phyloP scores from a whole-genome alignment of 2,888 invertebrate genomes.

The Temnothorax ravouxi region DNA sequence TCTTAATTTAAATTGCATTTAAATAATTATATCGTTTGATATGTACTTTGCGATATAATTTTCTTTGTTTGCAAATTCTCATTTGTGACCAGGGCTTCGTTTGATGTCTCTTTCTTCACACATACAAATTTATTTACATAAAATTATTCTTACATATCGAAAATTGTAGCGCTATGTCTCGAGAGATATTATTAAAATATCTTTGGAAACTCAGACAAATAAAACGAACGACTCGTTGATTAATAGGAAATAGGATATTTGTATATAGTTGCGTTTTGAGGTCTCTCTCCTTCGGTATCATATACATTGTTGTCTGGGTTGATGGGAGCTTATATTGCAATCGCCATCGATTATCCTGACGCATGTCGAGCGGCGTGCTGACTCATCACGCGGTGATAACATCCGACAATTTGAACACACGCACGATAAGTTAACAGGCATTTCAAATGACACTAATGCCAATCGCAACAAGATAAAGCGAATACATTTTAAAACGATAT shows the following conservation, averaged over 20 bases:
- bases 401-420: slow-evolving; percentile 48
- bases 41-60: neutral
- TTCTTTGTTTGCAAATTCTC: neutral
- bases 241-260: neutral
- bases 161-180: neutral
- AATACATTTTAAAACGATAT: neutral
- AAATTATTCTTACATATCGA: neutral
- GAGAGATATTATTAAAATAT: neutral
- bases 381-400: slow-evolving; percentile 43
- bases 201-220: neutral
- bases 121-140: slow-evolving; percentile 8
- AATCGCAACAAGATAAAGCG: neutral
- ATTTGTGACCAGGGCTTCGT: neutral
- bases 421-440: slow-evolving; percentile 28
- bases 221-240: neutral
- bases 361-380: slow-evolving; percentile 5
- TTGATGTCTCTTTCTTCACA: neutral
- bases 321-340: slow-evolving; percentile 30
- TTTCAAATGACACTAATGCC: slow-evolving; percentile 17
- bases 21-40: neutral
- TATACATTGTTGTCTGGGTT: neutral
- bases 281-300: neutral
- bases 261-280: neutral
- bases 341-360: slow-evolving; percentile 46
- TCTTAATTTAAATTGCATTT: slow-evolving; percentile 1